Evolutionary conservation across 2,113 vertebrate genomes (phyloP), one percentile per base, ranked within the genome.

Genomic region (Gymnocephalus cernua): DNA sequence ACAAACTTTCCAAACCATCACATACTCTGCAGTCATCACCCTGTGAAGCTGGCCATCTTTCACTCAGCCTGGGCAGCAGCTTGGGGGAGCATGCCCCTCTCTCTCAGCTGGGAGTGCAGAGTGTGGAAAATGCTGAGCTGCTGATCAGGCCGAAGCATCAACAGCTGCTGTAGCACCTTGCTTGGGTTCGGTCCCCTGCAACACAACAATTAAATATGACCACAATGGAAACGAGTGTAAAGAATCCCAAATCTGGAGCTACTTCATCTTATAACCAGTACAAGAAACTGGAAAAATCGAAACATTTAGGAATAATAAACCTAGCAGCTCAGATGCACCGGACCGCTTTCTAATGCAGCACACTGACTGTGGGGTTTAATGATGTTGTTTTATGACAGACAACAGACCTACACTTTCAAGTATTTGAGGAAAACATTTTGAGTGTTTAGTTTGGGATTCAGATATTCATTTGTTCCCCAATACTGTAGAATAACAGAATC

Each of bases 151-250:
- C 97, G 97, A 70, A 99, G 96, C 71, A 97, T 94, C 91, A 99
- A 73, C 77, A 99, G 89, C 91, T 99, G 98, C 90, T 99, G 97
- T 47, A 99, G 90, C 68, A 99, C 94, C 80, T 97, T 99, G 92
- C 97, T 99, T 69, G 98, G 98, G 93, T 98, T 99, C 4, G 98
- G 98, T 1, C 98, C 98, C 85, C 98, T 99, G 92, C 11, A 71
- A 74, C 3, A 86, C 48, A 83, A 57, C 45, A 7, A 18, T 21
- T 2, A 0, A 19, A 35, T 58, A 29, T 21, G 21, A 70, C 4
- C 32, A 29, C 2, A 19, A 0, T 23, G 29, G 21, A 44, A 63
- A 3, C 18, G 6, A 9, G 12, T 19, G 11, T 2, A 53, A 44
- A 27, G 25, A 23, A 50, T 16, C 13, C 4, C 21, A 41, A 23